Evolutionary conservation across 2,113 vertebrate genomes (phyloP).

Genomic region (Eubucco bourcierii): DNA sequence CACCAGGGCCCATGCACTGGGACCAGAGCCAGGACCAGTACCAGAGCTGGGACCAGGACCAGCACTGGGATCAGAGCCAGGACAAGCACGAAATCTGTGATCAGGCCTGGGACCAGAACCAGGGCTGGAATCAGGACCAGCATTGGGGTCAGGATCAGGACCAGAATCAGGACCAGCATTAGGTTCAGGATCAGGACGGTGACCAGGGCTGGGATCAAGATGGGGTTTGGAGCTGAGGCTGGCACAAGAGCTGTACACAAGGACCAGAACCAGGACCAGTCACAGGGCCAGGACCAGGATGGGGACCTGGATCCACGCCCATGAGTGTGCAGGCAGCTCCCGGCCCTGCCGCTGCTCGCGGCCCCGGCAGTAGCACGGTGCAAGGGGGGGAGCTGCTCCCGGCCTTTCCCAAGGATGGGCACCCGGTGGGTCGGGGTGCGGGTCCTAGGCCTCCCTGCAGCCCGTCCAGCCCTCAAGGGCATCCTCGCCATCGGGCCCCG

Average conservation of each 20-base stretch:
- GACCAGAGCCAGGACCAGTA: neutral
- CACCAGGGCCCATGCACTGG: neutral
- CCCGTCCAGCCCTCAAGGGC: neutral
- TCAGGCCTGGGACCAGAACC: neutral
- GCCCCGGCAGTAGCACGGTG: neutral
- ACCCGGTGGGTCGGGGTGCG: neutral
- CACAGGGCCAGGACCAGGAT: neutral
- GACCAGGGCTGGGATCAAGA: neutral
- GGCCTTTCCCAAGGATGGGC: neutral
- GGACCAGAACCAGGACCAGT: neutral
- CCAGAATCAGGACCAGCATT: too few species aligned
- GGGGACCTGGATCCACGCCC: too few species aligned
- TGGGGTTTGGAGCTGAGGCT: too few species aligned
- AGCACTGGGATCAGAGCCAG: neutral
- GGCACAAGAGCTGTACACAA: too few species aligned
- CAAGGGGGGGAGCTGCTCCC: neutral
- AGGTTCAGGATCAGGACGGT: too few species aligned
- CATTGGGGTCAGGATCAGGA: too few species aligned
- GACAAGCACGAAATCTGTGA: too few species aligned
- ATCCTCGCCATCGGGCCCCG: neutral
- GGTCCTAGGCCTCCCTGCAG: neutral
- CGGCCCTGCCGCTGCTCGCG: neutral
- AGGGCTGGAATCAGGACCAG: neutral
- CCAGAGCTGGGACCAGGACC: neutral
- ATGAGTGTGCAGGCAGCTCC: neutral